A percentile compares a stretch with the other conserved stretches of the same genome.
Conservation (phyloP, 2,113 vertebrate species). For the Erpornis zantholeuca region DNA sequence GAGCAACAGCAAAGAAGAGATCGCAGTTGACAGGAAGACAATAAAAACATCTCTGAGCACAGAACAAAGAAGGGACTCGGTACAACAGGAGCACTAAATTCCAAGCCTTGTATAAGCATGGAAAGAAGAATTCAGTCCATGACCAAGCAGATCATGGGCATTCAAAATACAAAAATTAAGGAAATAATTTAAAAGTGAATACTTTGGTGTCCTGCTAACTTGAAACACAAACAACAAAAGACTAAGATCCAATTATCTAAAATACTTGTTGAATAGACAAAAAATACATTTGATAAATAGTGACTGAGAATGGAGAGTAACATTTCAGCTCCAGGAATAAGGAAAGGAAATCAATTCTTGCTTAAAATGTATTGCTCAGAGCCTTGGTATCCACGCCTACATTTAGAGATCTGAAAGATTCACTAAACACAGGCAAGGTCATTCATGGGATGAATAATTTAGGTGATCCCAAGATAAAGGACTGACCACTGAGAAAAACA, state of each 20-base stretch:
- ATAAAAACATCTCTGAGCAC: not conserved
- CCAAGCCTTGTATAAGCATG: not conserved
- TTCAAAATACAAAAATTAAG: not conserved
- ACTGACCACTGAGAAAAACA: not conserved
- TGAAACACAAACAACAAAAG: not conserved
- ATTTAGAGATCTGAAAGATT: not conserved
- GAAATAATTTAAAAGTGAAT: not conserved
- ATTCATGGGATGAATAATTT: not conserved
- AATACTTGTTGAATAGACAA: not conserved
- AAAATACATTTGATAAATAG: not conserved
- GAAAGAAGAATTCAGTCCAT: not conserved
- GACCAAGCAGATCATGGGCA: not conserved
- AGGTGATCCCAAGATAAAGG: not conserved
- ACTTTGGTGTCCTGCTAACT: not conserved
- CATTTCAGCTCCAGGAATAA: not conserved
- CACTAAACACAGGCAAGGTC: not conserved
- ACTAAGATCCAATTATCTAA: not conserved
- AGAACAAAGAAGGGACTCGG: not conserved
- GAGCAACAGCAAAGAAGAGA: not conserved
- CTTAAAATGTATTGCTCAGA: not conserved
- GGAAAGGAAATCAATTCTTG: not conserved
- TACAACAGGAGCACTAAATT: not conserved
- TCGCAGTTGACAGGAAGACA: not conserved
- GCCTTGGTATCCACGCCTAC: not conserved
- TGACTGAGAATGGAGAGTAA: not conserved